A percentile compares a stretch with the other conserved stretches of the same genome.
These are phyloP conservation scores for Empis stercorea DNA, from an alignment of 2,888 invertebrate species.

Conservation along the genomic window DNA sequence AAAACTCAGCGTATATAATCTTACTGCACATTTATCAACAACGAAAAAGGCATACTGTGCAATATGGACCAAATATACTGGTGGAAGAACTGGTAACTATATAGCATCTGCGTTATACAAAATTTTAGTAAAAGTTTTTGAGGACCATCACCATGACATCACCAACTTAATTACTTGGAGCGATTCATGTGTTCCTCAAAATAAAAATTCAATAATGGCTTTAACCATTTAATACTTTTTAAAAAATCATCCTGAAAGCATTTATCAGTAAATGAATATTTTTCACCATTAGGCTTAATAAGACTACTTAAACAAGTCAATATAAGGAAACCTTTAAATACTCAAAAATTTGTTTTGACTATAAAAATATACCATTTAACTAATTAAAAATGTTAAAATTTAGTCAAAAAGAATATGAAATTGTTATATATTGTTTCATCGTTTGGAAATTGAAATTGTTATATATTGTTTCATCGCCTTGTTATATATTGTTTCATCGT, in stretches of 20 bases:
- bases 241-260: conserved; percentile 5
- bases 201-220: conserved; percentile 9
- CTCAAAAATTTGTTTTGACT: conserved; percentile 7
- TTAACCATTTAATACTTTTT: conserved; percentile 5
- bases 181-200: conserved; percentile 4
- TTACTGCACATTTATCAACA: conserved; percentile 2
- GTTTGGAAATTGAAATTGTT: too few species aligned
- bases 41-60: conserved; percentile 5
- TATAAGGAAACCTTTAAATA: conserved; percentile 1
- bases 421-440: background rate
- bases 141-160: too few species aligned
- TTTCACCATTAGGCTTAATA: too few species aligned
- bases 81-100: conserved; percentile 1
- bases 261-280: too few species aligned
- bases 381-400: conserved; percentile 3
- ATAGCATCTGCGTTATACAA: too few species aligned
- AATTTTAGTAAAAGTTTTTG: too few species aligned
- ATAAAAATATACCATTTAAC: conserved; percentile 4
- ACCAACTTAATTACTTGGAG: too few species aligned
- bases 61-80: conserved; percentile 4
- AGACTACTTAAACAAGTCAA: conserved; percentile 3
- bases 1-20: conserved; percentile 1
- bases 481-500: too few species aligned
- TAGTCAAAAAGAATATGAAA: background rate
- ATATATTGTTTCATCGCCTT: too few species aligned